Evolutionary conservation across 2,113 vertebrate genomes (phyloP), one percentile per base, ranked within the genome.

Genomic region (Ibidorhyncha struthersii): DNA sequence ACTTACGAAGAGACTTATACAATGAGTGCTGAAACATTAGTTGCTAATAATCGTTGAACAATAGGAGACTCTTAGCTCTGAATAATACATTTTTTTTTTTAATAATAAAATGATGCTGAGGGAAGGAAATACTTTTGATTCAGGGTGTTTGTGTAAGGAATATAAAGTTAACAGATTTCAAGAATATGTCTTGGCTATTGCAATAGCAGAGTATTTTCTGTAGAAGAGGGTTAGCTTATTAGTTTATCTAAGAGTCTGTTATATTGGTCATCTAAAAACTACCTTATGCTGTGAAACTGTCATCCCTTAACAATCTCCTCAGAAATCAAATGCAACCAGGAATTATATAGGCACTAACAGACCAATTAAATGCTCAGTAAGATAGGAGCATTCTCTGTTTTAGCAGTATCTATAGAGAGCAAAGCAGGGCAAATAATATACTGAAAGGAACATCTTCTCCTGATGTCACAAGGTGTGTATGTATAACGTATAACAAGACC

Each of bases 161-260:
- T 29, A 29, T 8, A 38, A 32, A 52, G 4, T 40, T 76, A n/a
- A n/a, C 10, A 41, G 23, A 36, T 86, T 86, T 83, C 4, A 2
- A 43, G 34, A 32, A 4, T 20, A 4, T 30, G 7, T 65, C 9
- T 41, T 71, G 10, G 10, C 38, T 74, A 4, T 23, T 83, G 38
- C 0, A 1, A 6, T 16, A 45, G 12, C 41, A 63, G 18, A 41
- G 4, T n/a, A 6, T 4, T 15, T 23, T 47, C 43, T 69, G 15
- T 9, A 19, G 15, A 49, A 38, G 32, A 41, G 21, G 72, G 23
- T 59, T 72, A 87, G 4, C 8, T 50, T 40, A 43, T 23, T 66
- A 29, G 15, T 17, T 74, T 32, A 40, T 45, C 29, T 58, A 10
- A 53, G 22, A 40, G 5, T 38, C 14, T 71, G 17, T 52, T 79